phyloP scores from a whole-genome alignment of 2,888 invertebrate species.

The Azorinus chamasolen region DNA sequence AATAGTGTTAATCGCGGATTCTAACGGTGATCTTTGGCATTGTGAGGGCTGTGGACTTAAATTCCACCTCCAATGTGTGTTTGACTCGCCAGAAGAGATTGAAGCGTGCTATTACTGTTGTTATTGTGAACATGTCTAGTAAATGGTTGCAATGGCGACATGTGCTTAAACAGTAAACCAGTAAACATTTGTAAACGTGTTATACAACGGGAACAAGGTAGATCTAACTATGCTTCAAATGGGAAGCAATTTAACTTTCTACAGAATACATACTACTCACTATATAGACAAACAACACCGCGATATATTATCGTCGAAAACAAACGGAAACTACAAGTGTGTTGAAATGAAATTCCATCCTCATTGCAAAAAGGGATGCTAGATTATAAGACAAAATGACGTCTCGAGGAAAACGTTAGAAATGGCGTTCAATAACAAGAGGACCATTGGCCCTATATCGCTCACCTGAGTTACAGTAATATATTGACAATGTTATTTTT shows the following conservation, averaged over 20 bases:
- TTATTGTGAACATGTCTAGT: not conserved
- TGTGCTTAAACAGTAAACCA: not conserved
- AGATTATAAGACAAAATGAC: too few relatives aligned
- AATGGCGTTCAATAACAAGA: too few relatives aligned
- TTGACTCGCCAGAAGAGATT: slow-evolving; percentile 11
- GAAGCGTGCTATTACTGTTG: not conserved
- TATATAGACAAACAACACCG: not conserved
- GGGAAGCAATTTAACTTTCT: not conserved
- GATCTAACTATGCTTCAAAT: too few relatives aligned
- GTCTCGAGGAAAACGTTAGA: too few relatives aligned
- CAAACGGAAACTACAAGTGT: not conserved
- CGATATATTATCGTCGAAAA: not conserved
- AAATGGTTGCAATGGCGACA: not conserved
- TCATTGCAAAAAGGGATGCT: too few relatives aligned
- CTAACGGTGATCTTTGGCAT: slow-evolving; percentile 25
- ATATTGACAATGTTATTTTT: too few relatives aligned
- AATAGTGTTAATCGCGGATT: slow-evolving; percentile 13
- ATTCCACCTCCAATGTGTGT: slow-evolving; percentile 22
- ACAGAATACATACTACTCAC: not conserved
- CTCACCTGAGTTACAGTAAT: too few relatives aligned
- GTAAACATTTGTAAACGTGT: not conserved
- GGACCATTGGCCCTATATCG: too few relatives aligned
- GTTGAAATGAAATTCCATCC: too few relatives aligned
- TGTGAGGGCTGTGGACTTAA: slow-evolving; percentile 9
- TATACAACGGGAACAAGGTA: too few relatives aligned